Conservation (phyloP, 1,140 invertebrate species). For the Scaptomyza hsui region DNA sequence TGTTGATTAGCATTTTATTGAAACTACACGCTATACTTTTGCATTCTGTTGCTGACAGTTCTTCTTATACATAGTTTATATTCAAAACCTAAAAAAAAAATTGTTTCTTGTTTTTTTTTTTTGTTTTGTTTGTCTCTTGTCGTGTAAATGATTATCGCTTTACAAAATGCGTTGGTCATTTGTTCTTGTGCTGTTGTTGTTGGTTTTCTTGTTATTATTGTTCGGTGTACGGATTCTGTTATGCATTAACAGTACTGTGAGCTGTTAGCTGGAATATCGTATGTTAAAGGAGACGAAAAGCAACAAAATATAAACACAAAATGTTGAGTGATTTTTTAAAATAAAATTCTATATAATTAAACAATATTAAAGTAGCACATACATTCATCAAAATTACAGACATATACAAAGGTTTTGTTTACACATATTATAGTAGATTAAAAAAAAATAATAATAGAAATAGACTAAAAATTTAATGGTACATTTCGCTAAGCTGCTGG, state of each 20-base stretch:
- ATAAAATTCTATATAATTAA: conserved; percentile 73
- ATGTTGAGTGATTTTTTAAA: conserved; percentile 37
- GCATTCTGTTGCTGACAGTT: conserved; percentile 30
- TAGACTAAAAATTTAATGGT: conserved; percentile 49
- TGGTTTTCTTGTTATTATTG: not conserved
- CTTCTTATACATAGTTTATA: conserved; percentile 7
- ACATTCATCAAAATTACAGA: conserved; percentile 68
- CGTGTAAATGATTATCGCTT: conserved; percentile 77
- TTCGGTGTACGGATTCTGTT: conserved; percentile 17
- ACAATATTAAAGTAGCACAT: conserved; percentile 75
- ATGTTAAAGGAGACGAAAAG: conserved; percentile 9
- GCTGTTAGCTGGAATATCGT: conserved; percentile 22
- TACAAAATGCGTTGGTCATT: conserved; percentile 69
- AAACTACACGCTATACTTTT: conserved; percentile 16
- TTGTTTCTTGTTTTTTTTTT: conserved; percentile 25
- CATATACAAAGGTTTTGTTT: conserved; percentile 52
- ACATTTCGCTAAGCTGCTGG: conserved; percentile 1
- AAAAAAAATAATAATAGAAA: conserved; percentile 29
- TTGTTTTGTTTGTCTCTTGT: conserved; percentile 14
- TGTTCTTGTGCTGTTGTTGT: conserved; percentile 46
- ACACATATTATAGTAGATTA: conserved; percentile 25
- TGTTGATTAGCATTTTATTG: conserved; percentile 14
- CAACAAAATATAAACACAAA: conserved; percentile 29
- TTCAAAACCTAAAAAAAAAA: conserved; percentile 13
- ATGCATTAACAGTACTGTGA: conserved; percentile 32